phyloP scores from a whole-genome alignment of 2,113 vertebrate species.

The Eidolon helvum region DNA sequence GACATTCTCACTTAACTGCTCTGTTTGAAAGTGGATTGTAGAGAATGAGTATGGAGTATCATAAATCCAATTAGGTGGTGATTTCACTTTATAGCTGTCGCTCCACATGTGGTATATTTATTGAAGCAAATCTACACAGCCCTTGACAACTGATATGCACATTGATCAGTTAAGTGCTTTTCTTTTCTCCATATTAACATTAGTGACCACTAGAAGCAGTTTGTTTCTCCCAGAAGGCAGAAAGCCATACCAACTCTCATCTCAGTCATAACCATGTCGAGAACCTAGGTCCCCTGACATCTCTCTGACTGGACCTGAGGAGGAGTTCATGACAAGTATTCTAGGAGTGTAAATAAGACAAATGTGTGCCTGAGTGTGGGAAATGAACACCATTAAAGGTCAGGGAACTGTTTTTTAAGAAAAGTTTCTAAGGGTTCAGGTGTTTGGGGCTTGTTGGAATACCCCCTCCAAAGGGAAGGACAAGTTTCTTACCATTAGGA shows the following conservation, averaged over 20 bases:
- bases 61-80: not conserved
- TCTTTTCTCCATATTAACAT: not conserved
- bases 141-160: not conserved
- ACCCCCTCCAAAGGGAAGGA: not conserved
- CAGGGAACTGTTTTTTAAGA: not conserved
- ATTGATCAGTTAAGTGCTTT: not conserved
- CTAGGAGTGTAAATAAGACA: not conserved
- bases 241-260: not conserved
- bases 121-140: slow-evolving; percentile 31
- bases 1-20: not conserved
- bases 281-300: not conserved
- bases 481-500: not conserved
- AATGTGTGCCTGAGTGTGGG: not conserved
- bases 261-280: not conserved
- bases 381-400: not conserved
- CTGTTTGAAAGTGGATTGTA: not conserved
- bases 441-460: not conserved
- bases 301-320: not conserved
- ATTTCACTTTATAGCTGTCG: slow-evolving; percentile 34
- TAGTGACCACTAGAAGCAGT: not conserved
- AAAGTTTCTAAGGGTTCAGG: not conserved
- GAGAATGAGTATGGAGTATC: not conserved
- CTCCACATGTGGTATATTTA: slow-evolving; percentile 35
- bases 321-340: not conserved
- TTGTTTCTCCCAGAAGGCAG: not conserved